phyloP scores from a whole-genome alignment of 2,113 vertebrate species.

The Corvus cornix region DNA sequence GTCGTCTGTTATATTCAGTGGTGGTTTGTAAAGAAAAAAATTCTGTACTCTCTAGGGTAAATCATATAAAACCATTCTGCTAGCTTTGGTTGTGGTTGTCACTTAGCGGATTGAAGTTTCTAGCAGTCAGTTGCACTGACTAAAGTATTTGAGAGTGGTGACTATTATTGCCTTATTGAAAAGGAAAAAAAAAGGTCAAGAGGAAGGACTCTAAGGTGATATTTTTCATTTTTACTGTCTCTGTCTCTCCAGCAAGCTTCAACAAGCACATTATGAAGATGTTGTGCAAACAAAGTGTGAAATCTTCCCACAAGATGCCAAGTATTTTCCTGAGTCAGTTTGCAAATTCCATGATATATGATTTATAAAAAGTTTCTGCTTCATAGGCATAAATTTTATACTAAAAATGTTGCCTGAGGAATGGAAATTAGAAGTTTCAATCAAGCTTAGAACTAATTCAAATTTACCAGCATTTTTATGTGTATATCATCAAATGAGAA shows the following conservation, averaged over 20 bases:
- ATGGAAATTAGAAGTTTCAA: constrained; percentile 39
- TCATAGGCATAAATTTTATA: background rate
- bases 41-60: background rate
- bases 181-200: background rate
- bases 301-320: background rate
- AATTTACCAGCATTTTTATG: constrained; percentile 36
- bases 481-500: constrained; percentile 1
- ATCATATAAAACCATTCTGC: background rate
- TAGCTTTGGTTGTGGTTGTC: background rate
- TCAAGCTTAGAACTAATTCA: constrained; percentile 32
- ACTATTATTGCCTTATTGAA: background rate
- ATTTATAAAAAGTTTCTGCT: constrained; percentile 13
- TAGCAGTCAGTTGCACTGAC: background rate
- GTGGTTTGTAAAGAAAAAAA: background rate
- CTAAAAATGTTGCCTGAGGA: constrained; percentile 1
- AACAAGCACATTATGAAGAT: background rate
- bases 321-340: constrained; percentile 1
- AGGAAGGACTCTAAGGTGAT: background rate
- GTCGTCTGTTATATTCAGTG: background rate
- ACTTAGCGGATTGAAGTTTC: background rate
- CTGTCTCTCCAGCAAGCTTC: background rate
- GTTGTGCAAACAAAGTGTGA: constrained; percentile 5
- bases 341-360: background rate
- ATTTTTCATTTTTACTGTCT: background rate
- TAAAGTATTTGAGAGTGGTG: background rate